Conservation (phyloP, 2,888 invertebrate genomes). For the Phaedon cochleariae region DNA sequence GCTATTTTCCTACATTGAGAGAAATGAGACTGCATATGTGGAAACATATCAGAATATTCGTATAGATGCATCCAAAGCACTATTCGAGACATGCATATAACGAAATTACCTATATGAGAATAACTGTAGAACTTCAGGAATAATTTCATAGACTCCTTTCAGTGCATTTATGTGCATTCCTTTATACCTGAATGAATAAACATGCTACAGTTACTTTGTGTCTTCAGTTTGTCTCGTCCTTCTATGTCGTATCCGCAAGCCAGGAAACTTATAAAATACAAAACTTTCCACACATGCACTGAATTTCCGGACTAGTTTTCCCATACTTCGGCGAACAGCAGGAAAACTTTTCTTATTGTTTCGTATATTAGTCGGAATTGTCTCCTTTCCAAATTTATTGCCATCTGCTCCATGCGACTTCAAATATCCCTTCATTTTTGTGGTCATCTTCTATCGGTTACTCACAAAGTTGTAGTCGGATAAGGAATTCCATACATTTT, state of each 20-base stretch:
- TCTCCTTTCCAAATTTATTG: conserved; percentile 37
- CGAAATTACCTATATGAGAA: no score
- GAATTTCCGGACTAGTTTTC: conserved; percentile 41
- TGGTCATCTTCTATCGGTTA: background rate
- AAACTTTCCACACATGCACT: conserved; percentile 49
- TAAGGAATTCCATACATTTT: conserved; percentile 1
- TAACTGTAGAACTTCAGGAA: no score
- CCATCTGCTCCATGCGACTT: conserved; percentile 17
- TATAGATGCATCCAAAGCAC: no score
- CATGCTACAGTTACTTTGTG: no score
- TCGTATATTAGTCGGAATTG: conserved; percentile 45
- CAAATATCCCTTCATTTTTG: conserved; percentile 4
- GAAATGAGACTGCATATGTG: no score
- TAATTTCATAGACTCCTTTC: no score
- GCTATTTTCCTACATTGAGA: no score
- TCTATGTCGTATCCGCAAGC: conserved; percentile 5
- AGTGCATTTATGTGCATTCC: no score
- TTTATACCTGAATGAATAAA: no score
- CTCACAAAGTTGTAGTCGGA: background rate
- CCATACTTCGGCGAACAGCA: conserved; percentile 40
- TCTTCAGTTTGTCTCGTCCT: background rate
- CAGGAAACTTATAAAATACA: conserved; percentile 41
- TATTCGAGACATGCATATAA: no score
- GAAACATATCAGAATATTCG: no score
- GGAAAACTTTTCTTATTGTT: conserved; percentile 47